A percentile compares a stretch with the other conserved stretches of the same genome.
Conservation (phyloP, 2,797 vertebrate species). For the Pantherophis alleghaniensis region DNA sequence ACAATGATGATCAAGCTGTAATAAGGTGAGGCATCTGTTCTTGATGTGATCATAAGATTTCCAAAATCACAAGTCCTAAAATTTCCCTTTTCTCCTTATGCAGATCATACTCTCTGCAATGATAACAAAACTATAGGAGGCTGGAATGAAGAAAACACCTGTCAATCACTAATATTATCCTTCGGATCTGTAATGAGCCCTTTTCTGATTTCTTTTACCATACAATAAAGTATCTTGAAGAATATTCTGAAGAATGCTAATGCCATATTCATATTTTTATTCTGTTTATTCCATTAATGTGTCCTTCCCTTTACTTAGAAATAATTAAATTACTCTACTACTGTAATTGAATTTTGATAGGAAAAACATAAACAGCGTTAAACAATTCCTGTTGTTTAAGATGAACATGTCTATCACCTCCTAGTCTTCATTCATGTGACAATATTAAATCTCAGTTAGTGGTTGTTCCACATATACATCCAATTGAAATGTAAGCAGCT, state of each 20-base stretch:
- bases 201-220: neutral
- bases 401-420: neutral
- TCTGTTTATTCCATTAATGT: neutral
- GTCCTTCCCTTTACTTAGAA: neutral
- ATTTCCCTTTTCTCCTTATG: neutral
- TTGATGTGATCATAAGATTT: conserved; percentile 10
- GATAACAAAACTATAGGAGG: conserved; percentile 1
- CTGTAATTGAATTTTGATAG: neutral
- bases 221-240: neutral
- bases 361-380: neutral
- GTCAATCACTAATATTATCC: neutral
- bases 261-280: neutral
- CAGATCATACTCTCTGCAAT: conserved; percentile 4
- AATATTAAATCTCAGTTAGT: neutral
- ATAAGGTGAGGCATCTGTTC: conserved; percentile 12
- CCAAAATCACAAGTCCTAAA: conserved; percentile 14
- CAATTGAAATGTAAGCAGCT: neutral
- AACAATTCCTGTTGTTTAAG: neutral
- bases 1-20: conserved; percentile 25
- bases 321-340: neutral
- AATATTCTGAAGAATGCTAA: neutral
- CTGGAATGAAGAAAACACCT: conserved; percentile 44
- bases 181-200: neutral
- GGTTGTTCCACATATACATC: neutral
- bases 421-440: neutral